Percentiles rank a stretch among this genome's conserved stretches.
These are phyloP conservation scores for Heliconius ismenius DNA, from an alignment of 2,888 invertebrate genomes.

Conservation along the genomic window DNA sequence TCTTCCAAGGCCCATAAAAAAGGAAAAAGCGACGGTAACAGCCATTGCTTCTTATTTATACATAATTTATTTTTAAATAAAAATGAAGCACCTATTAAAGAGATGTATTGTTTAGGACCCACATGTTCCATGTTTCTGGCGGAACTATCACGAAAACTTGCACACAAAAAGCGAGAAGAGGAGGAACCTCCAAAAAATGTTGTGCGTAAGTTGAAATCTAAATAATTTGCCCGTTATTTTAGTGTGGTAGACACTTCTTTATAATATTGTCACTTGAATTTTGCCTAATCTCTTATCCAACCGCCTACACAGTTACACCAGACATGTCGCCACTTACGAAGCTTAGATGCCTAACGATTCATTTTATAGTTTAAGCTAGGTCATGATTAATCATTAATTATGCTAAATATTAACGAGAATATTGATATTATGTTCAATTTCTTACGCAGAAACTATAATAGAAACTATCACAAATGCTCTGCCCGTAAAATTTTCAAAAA, in stretches of 20 bases:
- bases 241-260: neutral
- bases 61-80: neutral
- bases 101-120: slow-evolving; percentile 54
- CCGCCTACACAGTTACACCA: slow-evolving; percentile 4
- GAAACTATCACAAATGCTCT: slow-evolving; percentile 69
- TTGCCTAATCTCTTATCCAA: neutral
- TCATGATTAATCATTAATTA: neutral
- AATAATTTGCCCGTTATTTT: neutral
- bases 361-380: neutral
- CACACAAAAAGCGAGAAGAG: slow-evolving; percentile 60
- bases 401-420: neutral
- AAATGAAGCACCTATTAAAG: too few relatives aligned
- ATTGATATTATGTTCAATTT: neutral
- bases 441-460: slow-evolving; percentile 63
- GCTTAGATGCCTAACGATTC: slow-evolving; percentile 11
- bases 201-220: slow-evolving; percentile 60
- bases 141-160: slow-evolving; percentile 66
- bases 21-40: slow-evolving; percentile 65
- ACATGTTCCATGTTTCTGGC: slow-evolving; percentile 73
- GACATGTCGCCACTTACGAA: slow-evolving; percentile 10
- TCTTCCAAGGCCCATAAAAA: slow-evolving; percentile 63
- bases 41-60: neutral
- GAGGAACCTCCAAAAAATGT: slow-evolving; percentile 61
- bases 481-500: slow-evolving; percentile 61
- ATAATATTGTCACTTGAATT: neutral